These are phyloP conservation scores for Sceliomorpha sp. DNA, from an alignment of 2,888 invertebrate genomes.

Conservation along the genomic window DNA sequence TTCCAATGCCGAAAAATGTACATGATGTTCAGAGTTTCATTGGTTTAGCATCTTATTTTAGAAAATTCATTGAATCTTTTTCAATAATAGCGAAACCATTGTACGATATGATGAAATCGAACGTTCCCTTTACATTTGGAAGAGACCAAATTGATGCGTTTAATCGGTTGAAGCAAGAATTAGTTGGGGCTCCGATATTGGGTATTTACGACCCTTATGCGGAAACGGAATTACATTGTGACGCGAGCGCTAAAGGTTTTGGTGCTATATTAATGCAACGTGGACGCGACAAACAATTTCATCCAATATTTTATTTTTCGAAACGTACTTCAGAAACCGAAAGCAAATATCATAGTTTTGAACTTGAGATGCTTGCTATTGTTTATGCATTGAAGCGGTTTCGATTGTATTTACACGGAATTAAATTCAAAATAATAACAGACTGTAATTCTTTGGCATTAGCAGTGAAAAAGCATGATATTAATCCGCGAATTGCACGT, in stretches of 20 bases:
- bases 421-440: too few relatives aligned
- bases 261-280: slow-evolving; percentile 69
- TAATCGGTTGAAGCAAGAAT: slow-evolving; percentile 23
- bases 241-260: slow-evolving; percentile 74
- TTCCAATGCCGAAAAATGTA: slow-evolving; percentile 11
- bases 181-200: slow-evolving; percentile 61
- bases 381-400: too few relatives aligned
- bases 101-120: slow-evolving; percentile 7
- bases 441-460: too few relatives aligned
- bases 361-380: slow-evolving; percentile 64
- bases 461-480: slow-evolving; percentile 64
- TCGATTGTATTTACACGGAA: too few relatives aligned
- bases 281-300: slow-evolving; percentile 60
- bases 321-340: too few relatives aligned
- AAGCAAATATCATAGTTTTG: slow-evolving; percentile 69
- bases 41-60: slow-evolving; percentile 12
- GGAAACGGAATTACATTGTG: slow-evolving; percentile 71
- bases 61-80: slow-evolving; percentile 17
- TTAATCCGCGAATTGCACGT: too few relatives aligned
- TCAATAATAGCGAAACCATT: slow-evolving; percentile 12
- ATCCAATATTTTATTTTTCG: slow-evolving; percentile 70
- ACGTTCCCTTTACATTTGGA: too few relatives aligned
- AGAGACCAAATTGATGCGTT: slow-evolving; percentile 55
- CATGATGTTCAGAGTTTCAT: slow-evolving; percentile 15
- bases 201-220: slow-evolving; percentile 63